Conservation (phyloP, 2,113 vertebrate genomes). For the Globicephala melas region DNA sequence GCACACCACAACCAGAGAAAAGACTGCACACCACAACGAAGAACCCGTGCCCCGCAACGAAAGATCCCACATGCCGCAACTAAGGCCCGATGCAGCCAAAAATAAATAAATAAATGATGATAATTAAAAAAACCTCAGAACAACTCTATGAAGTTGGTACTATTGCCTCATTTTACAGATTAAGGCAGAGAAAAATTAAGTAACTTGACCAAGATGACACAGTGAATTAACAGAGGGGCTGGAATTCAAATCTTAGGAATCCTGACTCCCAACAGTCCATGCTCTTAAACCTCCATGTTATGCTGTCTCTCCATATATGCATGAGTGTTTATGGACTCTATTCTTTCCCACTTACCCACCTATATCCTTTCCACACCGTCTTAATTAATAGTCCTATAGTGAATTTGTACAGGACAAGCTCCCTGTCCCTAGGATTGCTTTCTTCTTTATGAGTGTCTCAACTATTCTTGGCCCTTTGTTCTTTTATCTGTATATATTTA, state of each 20-base stretch:
- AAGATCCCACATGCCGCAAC: no score
- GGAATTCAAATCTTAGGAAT: neutral
- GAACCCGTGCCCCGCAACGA: no score
- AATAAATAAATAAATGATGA: no score
- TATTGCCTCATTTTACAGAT: neutral
- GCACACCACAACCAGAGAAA: no score
- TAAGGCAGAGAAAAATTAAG: neutral
- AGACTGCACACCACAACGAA: no score
- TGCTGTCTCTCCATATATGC: neutral
- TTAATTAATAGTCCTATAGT: neutral
- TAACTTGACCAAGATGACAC: neutral
- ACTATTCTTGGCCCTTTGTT: neutral
- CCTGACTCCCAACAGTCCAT: neutral
- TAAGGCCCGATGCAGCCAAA: no score
- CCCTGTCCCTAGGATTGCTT: neutral
- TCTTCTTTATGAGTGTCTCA: neutral
- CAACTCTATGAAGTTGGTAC: neutral
- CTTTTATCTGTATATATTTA: neutral
- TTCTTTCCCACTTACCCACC: neutral
- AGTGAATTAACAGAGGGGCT: neutral
- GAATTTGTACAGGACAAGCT: neutral
- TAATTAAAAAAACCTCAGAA: neutral
- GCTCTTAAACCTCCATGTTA: neutral
- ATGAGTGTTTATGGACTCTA: neutral
- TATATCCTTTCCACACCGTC: neutral